phyloP scores from a whole-genome alignment of 2,888 invertebrate genomes.

The Gordius sp. region DNA sequence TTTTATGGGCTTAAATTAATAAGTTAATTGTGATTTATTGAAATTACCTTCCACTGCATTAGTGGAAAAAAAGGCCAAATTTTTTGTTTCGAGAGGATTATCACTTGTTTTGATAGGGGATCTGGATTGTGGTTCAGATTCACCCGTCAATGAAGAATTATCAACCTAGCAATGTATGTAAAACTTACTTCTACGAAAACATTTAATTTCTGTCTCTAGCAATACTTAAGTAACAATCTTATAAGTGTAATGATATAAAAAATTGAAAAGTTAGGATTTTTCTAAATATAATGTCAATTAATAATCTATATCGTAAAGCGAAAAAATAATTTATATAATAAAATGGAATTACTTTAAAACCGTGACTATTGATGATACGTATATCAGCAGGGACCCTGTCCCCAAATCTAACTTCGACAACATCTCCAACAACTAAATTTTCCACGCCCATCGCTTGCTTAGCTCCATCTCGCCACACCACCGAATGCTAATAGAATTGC shows the following conservation, averaged over 20 bases:
- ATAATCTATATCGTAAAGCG: too few relatives aligned
- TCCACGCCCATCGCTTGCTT: slow-evolving; percentile 33
- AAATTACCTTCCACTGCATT: slow-evolving; percentile 58
- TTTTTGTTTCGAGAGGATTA: slow-evolving; percentile 75
- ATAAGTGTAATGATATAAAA: too few relatives aligned
- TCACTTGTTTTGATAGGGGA: slow-evolving; percentile 67
- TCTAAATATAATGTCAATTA: too few relatives aligned
- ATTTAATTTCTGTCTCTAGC: too few relatives aligned
- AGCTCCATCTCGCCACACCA: slow-evolving; percentile 38
- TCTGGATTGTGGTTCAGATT: slow-evolving; percentile 77
- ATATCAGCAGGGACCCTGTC: slow-evolving; percentile 94
- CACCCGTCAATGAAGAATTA: slow-evolving; percentile 76
- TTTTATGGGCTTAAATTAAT: too few relatives aligned
- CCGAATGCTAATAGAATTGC: slow-evolving; percentile 59
- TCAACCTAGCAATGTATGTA: slow-evolving; percentile 41
- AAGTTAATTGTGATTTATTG: slow-evolving; percentile 20
- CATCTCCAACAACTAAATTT: slow-evolving; percentile 78
- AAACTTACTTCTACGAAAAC: too few relatives aligned
- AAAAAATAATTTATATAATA: too few relatives aligned
- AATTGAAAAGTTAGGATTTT: too few relatives aligned
- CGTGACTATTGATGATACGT: slow-evolving; percentile 68
- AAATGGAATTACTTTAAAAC: slow-evolving; percentile 73
- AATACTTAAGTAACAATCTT: too few relatives aligned
- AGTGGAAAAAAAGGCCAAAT: slow-evolving; percentile 76
- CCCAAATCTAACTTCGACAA: slow-evolving; percentile 94